A percentile compares a stretch with the other conserved stretches of the same genome.
Evolutionary conservation across 2,797 vertebrate species (phyloP).

Genomic region (Acanthopagrus latus): DNA sequence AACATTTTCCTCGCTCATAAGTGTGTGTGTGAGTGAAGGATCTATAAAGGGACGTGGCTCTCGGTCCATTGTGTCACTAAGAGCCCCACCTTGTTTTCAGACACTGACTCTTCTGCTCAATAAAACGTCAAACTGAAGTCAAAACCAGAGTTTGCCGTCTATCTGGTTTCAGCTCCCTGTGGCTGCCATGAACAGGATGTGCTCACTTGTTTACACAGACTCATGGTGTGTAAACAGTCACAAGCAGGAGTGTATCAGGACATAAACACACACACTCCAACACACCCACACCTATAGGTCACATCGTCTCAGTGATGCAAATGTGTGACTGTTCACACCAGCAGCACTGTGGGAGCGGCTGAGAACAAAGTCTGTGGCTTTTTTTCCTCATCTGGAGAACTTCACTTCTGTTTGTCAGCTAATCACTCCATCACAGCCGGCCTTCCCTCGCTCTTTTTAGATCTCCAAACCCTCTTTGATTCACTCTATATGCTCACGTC

Average conservation of each 20-base stretch:
- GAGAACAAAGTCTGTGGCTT: conserved; percentile 17
- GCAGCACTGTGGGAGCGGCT: background rate
- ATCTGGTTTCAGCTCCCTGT: background rate
- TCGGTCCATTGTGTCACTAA: background rate
- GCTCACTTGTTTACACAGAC: conserved; percentile 39
- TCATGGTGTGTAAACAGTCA: conserved; percentile 22
- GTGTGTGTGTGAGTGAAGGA: background rate
- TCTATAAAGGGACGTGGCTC: background rate
- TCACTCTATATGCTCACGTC: background rate
- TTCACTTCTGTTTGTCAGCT: conserved; percentile 31
- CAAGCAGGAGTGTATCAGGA: conserved; percentile 6
- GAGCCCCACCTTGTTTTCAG: background rate
- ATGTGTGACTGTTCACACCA: conserved; percentile 14
- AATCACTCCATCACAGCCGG: conserved; percentile 49
- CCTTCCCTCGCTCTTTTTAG: conserved; percentile 16
- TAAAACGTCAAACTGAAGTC: background rate
- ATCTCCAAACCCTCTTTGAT: conserved; percentile 19
- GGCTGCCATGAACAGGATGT: conserved; percentile 31
- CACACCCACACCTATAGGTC: conserved; percentile 44
- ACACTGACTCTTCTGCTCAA: background rate
- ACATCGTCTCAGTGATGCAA: conserved; percentile 34
- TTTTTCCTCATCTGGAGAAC: conserved; percentile 31
- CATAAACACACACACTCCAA: background rate
- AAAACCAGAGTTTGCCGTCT: background rate
- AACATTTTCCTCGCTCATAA: background rate